phyloP scores from a whole-genome alignment of 1,140 invertebrate species.

The Andricus grossulariae region DNA sequence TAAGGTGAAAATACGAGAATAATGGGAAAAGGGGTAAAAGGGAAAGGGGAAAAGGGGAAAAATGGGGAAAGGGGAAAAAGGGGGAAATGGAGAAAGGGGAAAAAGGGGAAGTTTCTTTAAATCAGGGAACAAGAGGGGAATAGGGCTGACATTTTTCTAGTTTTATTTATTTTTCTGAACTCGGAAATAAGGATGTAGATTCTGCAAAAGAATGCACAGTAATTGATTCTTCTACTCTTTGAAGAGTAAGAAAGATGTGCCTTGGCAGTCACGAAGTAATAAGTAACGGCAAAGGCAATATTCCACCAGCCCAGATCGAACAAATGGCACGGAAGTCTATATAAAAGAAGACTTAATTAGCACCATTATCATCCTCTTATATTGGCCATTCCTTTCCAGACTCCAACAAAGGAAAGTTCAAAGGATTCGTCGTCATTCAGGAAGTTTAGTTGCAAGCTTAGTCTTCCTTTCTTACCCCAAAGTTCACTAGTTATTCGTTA shows the following conservation, averaged over 20 bases:
- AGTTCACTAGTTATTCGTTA: no score
- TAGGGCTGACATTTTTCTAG: background rate
- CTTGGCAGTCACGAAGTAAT: no score
- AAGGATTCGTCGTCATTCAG: background rate
- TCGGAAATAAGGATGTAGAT: conserved; percentile 9
- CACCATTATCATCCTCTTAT: background rate
- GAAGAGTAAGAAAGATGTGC: conserved; percentile 6
- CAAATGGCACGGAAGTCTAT: conserved; percentile 14
- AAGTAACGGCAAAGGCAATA: conserved; percentile 23
- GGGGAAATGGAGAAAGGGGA: no score
- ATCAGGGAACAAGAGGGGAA: no score
- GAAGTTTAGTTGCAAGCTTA: background rate
- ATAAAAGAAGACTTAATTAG: conserved; percentile 26
- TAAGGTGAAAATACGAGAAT: no score
- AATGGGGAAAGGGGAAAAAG: no score
- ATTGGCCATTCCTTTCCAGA: background rate
- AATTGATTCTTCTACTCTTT: conserved; percentile 3
- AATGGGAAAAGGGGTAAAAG: no score
- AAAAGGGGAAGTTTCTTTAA: no score
- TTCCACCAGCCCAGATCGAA: background rate
- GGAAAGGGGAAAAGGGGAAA: no score
- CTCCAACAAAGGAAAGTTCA: background rate
- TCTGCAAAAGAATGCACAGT: background rate
- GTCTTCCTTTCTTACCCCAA: background rate
- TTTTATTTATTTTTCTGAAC: background rate